These are phyloP conservation scores for Caradrina clavipalpis DNA, from an alignment of 2,888 invertebrate species.

Conservation along the genomic window DNA sequence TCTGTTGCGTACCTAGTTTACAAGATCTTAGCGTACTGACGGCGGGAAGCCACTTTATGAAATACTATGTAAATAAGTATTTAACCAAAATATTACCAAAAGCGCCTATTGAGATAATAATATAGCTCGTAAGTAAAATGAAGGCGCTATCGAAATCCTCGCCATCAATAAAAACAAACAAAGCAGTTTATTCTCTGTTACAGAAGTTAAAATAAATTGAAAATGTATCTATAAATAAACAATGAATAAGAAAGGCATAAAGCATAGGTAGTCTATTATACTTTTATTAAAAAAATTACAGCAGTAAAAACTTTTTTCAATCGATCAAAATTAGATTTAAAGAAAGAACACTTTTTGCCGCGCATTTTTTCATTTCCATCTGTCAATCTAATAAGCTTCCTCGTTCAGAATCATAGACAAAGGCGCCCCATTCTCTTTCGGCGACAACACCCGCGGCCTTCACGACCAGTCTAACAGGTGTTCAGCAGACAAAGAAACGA, in stretches of 20 bases:
- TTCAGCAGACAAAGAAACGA: constrained; percentile 46
- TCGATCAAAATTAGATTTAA: no score
- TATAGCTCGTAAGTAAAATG: neutral
- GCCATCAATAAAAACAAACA: neutral
- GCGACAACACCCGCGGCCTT: constrained; percentile 29
- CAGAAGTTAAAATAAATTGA: neutral
- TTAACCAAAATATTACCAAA: constrained; percentile 4
- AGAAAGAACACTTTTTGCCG: neutral
- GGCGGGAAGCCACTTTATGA: no score
- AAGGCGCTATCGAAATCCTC: constrained; percentile 21
- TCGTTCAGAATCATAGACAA: constrained; percentile 45
- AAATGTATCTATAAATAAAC: constrained; percentile 2
- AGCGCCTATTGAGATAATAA: constrained; percentile 25
- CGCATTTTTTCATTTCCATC: neutral
- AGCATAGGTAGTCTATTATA: no score
- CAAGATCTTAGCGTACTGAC: no score
- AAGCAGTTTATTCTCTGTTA: neutral
- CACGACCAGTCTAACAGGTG: constrained; percentile 52
- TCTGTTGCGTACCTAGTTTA: no score
- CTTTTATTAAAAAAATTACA: neutral
- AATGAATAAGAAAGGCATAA: neutral
- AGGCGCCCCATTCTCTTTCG: constrained; percentile 54
- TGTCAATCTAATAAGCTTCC: constrained; percentile 36
- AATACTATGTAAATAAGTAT: no score
- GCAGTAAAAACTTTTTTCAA: neutral